Base-by-base conservation (phyloP, 2,113 vertebrate genomes). In the Gallinago paraguaiae region DNA sequence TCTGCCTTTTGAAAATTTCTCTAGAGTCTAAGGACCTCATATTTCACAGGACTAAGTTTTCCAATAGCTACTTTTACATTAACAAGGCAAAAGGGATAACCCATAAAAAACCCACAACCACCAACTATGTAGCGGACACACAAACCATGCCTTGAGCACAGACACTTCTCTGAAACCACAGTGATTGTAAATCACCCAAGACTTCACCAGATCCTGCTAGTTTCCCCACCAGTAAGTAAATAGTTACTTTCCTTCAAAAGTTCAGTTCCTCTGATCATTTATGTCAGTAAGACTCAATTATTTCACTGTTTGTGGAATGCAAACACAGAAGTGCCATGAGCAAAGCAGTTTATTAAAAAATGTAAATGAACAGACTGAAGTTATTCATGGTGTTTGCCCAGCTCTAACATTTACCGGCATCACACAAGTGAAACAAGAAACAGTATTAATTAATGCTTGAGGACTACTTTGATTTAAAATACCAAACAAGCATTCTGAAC, bases 271-370 rank as follows among this genome's bases (percentile, higher is more conserved):
- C 79, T 78, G 67, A 84, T 74, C 48, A 33, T 57, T 84, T 56
- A 4, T 53, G 51, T 78, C 69, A 84, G 35, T 16, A 74, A 82
- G 70, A 82, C 28, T 92, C 78, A 65, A 79, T 76, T 72, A 65
- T 33, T 80, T 79, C 39, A 14, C 72, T 81, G 57, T 54, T 70
- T 48, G 69, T 56, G n/a, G 35, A 78, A 92, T 28, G 65, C 67
- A 91, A 95, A 90, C 45, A 91, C 27, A 7, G 46, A 88, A 95
- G 53, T 18, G 61, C 69, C 83, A 61, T 0, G 2, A 93, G 82
- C 68, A 86, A 93, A 82, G 76, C 61, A 75, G 53, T 91, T 95
- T 79, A 95, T 95, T 95, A 86, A 82, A 93, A 94, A 82, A 95
- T 79, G 72, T 33, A 94, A 94, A 92, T 72, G 10, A 93, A 72